Percentiles rank a stretch among this genome's conserved stretches.
These are phyloP conservation scores for Hiodon tergisus DNA, from an alignment of 2,113 vertebrate genomes.

Conservation along the genomic window DNA sequence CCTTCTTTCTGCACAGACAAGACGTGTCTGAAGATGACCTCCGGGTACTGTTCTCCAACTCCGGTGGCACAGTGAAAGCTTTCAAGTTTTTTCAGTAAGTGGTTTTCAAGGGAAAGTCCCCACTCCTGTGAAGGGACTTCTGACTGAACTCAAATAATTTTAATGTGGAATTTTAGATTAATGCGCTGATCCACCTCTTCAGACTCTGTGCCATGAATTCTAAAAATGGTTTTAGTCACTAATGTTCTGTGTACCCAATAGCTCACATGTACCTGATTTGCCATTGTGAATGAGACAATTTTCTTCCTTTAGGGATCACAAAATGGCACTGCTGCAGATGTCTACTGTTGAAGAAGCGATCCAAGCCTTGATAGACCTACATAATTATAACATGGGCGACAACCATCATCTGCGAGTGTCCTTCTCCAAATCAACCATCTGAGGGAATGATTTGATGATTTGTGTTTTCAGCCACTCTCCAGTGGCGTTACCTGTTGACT, in stretches of 20 bases:
- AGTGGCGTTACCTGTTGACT: conserved; percentile 71
- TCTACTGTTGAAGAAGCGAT: conserved; percentile 94
- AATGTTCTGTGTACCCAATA: background rate
- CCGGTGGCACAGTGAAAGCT: conserved; percentile 92
- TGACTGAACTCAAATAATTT: background rate
- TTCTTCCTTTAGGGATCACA: conserved; percentile 84
- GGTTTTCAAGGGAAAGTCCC: background rate
- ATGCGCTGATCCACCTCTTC: no score
- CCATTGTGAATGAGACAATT: background rate
- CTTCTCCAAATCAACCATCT: conserved; percentile 97
- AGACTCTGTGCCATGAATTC: no score
- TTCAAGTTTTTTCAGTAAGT: conserved; percentile 99
- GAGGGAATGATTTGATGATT: conserved; percentile 43
- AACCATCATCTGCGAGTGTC: conserved; percentile 96
- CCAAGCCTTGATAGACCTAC: conserved; percentile 92
- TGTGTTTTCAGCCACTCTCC: conserved; percentile 50
- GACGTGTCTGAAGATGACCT: conserved; percentile 91
- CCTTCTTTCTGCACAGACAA: conserved; percentile 63
- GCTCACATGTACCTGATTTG: background rate
- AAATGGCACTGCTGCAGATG: conserved; percentile 98
- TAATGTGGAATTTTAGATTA: conserved; percentile 1
- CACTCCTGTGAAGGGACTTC: background rate
- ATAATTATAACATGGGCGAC: conserved; percentile 96
- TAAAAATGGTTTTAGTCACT: no score
- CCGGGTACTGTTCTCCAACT: conserved; percentile 86